A percentile compares a stretch with the other conserved stretches of the same genome.
These are phyloP conservation scores for Athalia circularis DNA, from an alignment of 2,888 invertebrate species.

Conservation along the genomic window DNA sequence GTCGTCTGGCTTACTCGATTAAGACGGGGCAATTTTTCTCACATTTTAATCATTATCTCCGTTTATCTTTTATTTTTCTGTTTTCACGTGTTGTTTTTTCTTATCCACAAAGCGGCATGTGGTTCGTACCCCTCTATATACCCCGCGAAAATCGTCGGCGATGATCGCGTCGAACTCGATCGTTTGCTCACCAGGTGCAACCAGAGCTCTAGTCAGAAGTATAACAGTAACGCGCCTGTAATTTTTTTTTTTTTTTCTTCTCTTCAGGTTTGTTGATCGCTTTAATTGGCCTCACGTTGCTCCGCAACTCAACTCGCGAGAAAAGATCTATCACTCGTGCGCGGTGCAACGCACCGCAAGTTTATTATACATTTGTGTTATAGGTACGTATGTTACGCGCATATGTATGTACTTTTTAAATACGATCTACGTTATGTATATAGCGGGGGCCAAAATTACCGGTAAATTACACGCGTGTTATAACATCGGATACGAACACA, in stretches of 20 bases:
- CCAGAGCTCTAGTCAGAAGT: too few relatives aligned
- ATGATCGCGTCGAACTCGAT: conserved; percentile 30
- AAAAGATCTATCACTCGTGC: conserved; percentile 44
- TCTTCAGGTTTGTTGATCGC: conserved; percentile 13
- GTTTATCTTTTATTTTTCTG: conserved; percentile 17
- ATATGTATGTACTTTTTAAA: background rate
- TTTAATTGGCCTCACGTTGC: conserved; percentile 30
- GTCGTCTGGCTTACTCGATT: conserved; percentile 4
- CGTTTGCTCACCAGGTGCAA: conserved; percentile 22
- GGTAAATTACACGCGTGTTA: conserved; percentile 24
- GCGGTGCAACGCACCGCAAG: too few relatives aligned
- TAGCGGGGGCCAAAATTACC: conserved; percentile 34
- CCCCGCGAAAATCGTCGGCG: background rate
- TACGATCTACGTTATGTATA: background rate
- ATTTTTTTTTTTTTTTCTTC: too few relatives aligned
- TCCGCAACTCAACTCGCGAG: conserved; percentile 37
- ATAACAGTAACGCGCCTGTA: too few relatives aligned
- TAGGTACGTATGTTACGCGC: background rate
- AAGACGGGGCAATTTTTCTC: background rate
- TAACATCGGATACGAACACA: background rate
- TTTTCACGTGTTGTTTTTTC: conserved; percentile 35
- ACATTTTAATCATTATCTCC: background rate
- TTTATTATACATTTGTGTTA: too few relatives aligned
- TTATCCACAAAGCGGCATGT: conserved; percentile 8
- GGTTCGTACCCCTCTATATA: too few relatives aligned